phyloP scores from a whole-genome alignment of 2,113 vertebrate genomes.

The Poeciliopsis occidentalis region DNA sequence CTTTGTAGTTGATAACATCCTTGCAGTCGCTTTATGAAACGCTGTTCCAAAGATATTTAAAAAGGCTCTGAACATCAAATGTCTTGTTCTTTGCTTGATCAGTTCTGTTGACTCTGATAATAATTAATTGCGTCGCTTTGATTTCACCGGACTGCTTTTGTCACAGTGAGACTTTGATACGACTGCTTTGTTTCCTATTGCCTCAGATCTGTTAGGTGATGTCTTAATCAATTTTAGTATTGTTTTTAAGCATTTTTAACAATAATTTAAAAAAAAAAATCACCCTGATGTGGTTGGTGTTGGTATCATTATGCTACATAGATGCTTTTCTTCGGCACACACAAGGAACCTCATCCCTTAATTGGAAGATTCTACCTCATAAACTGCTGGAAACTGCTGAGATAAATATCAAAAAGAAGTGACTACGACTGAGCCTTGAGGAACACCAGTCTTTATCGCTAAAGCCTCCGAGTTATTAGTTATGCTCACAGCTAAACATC shows the following conservation, averaged over 20 bases:
- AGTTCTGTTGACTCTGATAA: background rate
- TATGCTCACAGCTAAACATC: too few species aligned
- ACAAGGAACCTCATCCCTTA: too few species aligned
- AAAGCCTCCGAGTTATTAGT: too few species aligned
- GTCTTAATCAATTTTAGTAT: background rate
- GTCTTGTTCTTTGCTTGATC: background rate
- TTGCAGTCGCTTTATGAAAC: background rate
- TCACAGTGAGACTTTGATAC: background rate
- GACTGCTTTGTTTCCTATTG: background rate
- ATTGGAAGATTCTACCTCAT: too few species aligned
- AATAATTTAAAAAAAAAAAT: too few species aligned
- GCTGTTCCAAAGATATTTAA: background rate
- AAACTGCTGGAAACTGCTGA: too few species aligned
- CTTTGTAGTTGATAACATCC: background rate
- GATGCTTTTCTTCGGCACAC: too few species aligned
- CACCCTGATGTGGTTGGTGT: too few species aligned
- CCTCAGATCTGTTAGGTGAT: background rate
- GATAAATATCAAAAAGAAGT: too few species aligned
- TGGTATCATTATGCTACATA: too few species aligned
- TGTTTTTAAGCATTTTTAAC: background rate
- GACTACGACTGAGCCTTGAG: too few species aligned
- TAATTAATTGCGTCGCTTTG: background rate
- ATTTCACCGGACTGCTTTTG: constrained; percentile 14
- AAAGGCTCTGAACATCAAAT: background rate
- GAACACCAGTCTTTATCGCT: too few species aligned